Conservation (phyloP, 1,140 invertebrate species). For the Drosophila rhopaloa region DNA sequence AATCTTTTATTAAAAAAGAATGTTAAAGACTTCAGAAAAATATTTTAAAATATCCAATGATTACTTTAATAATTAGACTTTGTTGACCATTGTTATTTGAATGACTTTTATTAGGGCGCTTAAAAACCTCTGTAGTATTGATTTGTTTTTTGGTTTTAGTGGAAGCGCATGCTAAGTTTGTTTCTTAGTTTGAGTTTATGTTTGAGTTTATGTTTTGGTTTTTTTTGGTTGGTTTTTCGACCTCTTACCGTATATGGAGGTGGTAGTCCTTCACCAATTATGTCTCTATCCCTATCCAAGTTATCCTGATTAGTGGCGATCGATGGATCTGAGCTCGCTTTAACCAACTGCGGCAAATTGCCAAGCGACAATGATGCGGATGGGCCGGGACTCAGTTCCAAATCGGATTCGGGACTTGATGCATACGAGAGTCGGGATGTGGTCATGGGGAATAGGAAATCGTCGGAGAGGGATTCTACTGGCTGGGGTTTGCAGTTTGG, state of each 20-base stretch:
- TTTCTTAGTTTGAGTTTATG: conserved; percentile 9
- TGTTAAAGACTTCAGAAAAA: too few relatives aligned
- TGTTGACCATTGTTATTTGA: conserved; percentile 8
- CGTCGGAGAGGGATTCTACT: conserved; percentile 94
- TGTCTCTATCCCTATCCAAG: conserved; percentile 87
- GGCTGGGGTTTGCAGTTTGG: conserved; percentile 85
- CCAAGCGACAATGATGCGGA: conserved; percentile 87
- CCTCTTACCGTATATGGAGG: conserved; percentile 92
- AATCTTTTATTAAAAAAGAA: too few relatives aligned
- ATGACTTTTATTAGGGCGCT: conserved; percentile 19
- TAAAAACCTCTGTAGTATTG: conserved; percentile 13
- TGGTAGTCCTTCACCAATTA: conserved; percentile 86
- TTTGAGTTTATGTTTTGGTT: conserved; percentile 4
- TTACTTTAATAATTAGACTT: not conserved
- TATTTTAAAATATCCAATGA: too few relatives aligned
- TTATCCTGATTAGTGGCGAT: conserved; percentile 88
- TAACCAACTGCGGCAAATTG: conserved; percentile 88
- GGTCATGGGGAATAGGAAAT: conserved; percentile 99
- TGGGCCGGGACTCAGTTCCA: conserved; percentile 92
- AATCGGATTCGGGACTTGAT: conserved; percentile 97
- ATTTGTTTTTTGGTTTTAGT: conserved; percentile 46
- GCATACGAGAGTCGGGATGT: conserved; percentile 96
- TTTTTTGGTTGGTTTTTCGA: conserved; percentile 25
- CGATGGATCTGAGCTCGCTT: conserved; percentile 94
- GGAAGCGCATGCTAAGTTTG: conserved; percentile 58